phyloP scores from a whole-genome alignment of 37 sponge, comb jelly and placozoan species.

The Halichondria panicea region DNA sequence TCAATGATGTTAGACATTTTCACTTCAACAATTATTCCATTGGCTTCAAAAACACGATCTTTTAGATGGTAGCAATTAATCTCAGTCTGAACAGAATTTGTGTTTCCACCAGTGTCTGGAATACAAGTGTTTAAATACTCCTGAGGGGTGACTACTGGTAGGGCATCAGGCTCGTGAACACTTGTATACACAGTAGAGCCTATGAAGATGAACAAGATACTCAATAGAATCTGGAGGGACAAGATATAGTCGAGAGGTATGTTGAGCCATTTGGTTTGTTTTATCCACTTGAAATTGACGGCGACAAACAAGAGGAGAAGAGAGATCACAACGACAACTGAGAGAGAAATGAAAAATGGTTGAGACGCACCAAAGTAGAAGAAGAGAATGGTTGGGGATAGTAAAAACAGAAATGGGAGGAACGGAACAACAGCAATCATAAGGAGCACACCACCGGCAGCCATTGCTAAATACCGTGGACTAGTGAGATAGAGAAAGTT shows the following conservation, averaged over 20 bases:
- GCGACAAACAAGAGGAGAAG: neutral
- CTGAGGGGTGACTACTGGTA: slow-evolving; percentile 17
- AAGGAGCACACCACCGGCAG: neutral
- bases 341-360: slow-evolving; percentile 12
- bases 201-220: slow-evolving; percentile 9
- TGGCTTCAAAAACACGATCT: slow-evolving; percentile 20
- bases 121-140: slow-evolving; percentile 52
- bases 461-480: neutral
- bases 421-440: slow-evolving; percentile 21
- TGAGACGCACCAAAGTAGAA: slow-evolving; percentile 37
- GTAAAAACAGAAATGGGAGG: slow-evolving; percentile 22
- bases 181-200: slow-evolving; percentile 2
- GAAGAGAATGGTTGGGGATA: slow-evolving; percentile 24
- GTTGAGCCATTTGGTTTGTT: slow-evolving; percentile 40
- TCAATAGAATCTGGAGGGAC: neutral
- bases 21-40: slow-evolving; percentile 20
- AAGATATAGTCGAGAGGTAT: slow-evolving; percentile 39
- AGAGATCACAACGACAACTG: neutral
- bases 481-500: slow-evolving; percentile 17
- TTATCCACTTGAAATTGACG: slow-evolving; percentile 7
- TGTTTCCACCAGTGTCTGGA: neutral
- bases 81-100: slow-evolving; percentile 50
- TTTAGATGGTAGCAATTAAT: slow-evolving; percentile 56
- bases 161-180: neutral
- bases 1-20: slow-evolving; percentile 24